A percentile compares a stretch with the other conserved stretches of the same genome.
These are phyloP conservation scores for Empidonax traillii DNA, from an alignment of 2,113 vertebrate genomes.

Conservation along the genomic window DNA sequence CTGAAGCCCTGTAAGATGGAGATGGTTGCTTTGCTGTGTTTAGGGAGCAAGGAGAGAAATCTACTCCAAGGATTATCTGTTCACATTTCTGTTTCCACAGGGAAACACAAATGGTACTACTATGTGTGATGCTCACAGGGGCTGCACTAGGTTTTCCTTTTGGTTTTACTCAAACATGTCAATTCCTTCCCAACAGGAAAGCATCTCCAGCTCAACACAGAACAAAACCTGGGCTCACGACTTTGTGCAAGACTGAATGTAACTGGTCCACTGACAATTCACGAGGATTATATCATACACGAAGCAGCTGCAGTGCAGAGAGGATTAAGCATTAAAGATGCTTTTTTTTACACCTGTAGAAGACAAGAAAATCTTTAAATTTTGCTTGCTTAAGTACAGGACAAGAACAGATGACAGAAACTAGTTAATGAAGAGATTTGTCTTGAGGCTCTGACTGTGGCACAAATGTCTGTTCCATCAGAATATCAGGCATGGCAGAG, in stretches of 20 bases:
- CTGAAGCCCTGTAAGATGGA: background rate
- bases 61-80: background rate
- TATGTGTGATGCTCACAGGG: background rate
- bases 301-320: conserved; percentile 59
- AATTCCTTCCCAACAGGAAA: conserved; percentile 64
- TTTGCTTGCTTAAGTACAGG: background rate
- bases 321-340: conserved; percentile 59
- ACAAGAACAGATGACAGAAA: background rate
- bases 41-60: background rate
- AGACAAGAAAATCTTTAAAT: conserved; percentile 44
- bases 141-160: background rate
- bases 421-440: background rate
- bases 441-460: background rate
- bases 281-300: conserved; percentile 52
- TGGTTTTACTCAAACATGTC: conserved; percentile 43
- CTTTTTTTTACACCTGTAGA: conserved; percentile 58
- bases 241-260: conserved; percentile 56
- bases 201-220: conserved; percentile 47
- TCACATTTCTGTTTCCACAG: background rate
- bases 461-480: background rate
- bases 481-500: background rate
- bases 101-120: background rate
- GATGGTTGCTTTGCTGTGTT: background rate
- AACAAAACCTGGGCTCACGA: conserved; percentile 53
- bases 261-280: conserved; percentile 52